phyloP scores from a whole-genome alignment of 2,888 invertebrate genomes.

The Drosophila paucipuncta region DNA sequence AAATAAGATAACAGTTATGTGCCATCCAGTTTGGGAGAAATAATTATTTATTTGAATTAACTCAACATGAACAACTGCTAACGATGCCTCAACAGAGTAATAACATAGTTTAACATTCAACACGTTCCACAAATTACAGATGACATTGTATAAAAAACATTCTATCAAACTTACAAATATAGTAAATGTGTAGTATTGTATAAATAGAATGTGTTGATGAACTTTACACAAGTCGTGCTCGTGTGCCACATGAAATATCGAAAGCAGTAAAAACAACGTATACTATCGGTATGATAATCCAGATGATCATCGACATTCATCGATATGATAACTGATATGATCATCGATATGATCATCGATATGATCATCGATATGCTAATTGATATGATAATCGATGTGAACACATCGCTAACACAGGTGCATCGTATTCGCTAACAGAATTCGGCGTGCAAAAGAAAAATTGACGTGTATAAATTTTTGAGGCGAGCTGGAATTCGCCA shows the following conservation, averaged over 20 bases:
- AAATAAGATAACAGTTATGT: not conserved
- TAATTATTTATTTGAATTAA: not conserved
- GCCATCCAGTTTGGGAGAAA: not conserved
- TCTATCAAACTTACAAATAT: not conserved
- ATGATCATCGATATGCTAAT: no score
- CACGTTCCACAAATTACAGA: not conserved
- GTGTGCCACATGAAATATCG: not conserved
- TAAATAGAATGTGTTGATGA: not conserved
- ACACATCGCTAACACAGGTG: constrained; percentile 48
- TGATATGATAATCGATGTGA: constrained; percentile 1
- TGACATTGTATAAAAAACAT: not conserved
- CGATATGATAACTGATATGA: not conserved
- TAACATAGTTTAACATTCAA: not conserved
- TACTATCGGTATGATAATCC: constrained; percentile 15
- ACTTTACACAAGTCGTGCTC: not conserved
- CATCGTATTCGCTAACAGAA: constrained; percentile 58
- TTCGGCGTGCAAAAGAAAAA: constrained; percentile 57
- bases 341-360: no score
- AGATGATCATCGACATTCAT: no score
- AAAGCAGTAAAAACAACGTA: not conserved
- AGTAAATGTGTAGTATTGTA: not conserved
- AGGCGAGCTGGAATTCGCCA: constrained; percentile 13
- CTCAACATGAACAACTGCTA: not conserved
- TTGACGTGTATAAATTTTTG: constrained; percentile 22
- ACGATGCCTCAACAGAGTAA: not conserved